Conservation (phyloP, 1,140 invertebrate genomes). For the Heliconius hewitsoni region DNA sequence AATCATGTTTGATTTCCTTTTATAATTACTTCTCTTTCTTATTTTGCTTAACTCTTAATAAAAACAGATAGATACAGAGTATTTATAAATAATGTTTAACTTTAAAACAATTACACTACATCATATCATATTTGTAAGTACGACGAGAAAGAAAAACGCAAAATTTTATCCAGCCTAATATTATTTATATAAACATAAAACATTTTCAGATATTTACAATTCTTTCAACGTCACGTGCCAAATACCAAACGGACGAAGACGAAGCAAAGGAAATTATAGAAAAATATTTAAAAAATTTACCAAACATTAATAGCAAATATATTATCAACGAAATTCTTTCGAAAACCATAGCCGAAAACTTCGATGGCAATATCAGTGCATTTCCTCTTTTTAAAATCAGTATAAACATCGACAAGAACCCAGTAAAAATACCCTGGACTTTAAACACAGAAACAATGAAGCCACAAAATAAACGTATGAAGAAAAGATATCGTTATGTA, state of each 20-base stretch:
- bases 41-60: background rate
- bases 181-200: too few relatives aligned
- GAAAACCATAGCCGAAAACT: constrained; percentile 55
- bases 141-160: background rate
- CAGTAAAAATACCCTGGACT: constrained; percentile 71
- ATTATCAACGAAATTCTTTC: constrained; percentile 62
- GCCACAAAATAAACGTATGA: constrained; percentile 22
- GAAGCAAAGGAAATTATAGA: constrained; percentile 47
- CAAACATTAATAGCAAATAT: constrained; percentile 56
- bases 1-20: constrained; percentile 1
- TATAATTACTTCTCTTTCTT: background rate
- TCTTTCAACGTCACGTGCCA: background rate
- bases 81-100: background rate
- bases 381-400: constrained; percentile 65
- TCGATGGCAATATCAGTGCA: constrained; percentile 58
- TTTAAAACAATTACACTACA: background rate
- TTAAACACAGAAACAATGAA: constrained; percentile 35
- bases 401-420: constrained; percentile 59
- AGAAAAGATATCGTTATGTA: constrained; percentile 49
- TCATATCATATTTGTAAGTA: background rate
- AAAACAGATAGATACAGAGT: background rate
- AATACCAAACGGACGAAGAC: constrained; percentile 39
- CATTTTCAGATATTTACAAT: constrained; percentile 40
- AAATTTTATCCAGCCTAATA: background rate
- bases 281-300: constrained; percentile 54